These are phyloP conservation scores for Uromys caudimaculatus DNA, from an alignment of 2,797 vertebrate species.

Conservation along the genomic window DNA sequence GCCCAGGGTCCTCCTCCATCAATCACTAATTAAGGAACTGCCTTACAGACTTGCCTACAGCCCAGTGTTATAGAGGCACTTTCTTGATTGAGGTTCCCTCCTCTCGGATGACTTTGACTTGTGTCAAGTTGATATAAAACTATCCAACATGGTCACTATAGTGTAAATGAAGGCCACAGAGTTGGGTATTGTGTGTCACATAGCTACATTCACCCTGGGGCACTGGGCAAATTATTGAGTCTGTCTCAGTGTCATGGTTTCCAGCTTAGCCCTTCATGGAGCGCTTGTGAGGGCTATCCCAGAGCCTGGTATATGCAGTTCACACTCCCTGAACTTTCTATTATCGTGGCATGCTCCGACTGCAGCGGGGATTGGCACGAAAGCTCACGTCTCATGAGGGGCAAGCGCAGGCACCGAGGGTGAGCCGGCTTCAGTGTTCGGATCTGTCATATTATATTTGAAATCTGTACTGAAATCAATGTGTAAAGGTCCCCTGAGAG, in stretches of 20 bases:
- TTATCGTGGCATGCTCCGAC: not conserved
- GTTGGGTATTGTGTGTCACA: not conserved
- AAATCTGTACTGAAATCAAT: slow-evolving; percentile 63
- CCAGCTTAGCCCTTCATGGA: not conserved
- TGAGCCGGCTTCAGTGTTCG: slow-evolving; percentile 1
- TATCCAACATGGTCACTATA: not conserved
- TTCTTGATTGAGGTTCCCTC: not conserved
- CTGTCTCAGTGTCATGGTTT: not conserved
- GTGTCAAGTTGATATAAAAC: not conserved
- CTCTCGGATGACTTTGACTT: no score
- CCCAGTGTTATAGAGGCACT: no score
- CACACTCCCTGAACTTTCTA: slow-evolving; percentile 18
- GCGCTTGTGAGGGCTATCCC: not conserved
- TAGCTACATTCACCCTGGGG: accelerated
- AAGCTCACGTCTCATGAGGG: not conserved
- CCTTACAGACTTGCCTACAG: not conserved
- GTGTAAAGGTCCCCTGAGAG: slow-evolving; percentile 26
- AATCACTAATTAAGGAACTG: not conserved
- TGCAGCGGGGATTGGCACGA: not conserved
- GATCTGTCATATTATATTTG: slow-evolving; percentile 60
- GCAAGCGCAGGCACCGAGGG: not conserved
- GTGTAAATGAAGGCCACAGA: not conserved
- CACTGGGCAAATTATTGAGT: not conserved
- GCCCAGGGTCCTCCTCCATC: not conserved
- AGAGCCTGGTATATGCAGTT: not conserved